Evolutionary conservation across 2,888 invertebrate genomes (phyloP), one percentile per base, ranked within the genome.

Genomic region (Cetonia aurata): DNA sequence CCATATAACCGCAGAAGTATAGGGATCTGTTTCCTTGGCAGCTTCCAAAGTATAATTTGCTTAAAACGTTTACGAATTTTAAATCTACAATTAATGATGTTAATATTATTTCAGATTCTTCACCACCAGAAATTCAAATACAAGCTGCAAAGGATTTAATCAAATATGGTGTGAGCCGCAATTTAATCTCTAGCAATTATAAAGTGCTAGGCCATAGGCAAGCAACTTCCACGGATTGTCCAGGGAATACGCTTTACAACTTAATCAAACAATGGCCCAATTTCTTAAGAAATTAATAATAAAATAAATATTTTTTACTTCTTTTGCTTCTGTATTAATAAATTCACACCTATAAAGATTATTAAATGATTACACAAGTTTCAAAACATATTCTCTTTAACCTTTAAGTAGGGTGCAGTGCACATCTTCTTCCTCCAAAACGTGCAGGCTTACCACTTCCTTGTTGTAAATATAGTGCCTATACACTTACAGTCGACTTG

Each of bases 21-120:
- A 48, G 91, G 90, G 37, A 87, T 91, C 72, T 89, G 89, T 71
- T 81, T 91, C 15, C 90, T 91, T 72, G 91, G 91, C 9, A 88
- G 90, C 37, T 37, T 50, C 31, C 9, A 41, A 31, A 42, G 66
- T 67, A 59, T 53, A 19, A 25, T 55, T 25, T 31, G 1, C 37
- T 13, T 8, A 55, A 13, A 2, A 37, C 0, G 13, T 17, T 10
- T 8, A 1, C 6, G 6, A 37, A 10, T 37, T 10, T 6, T 37
- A 37, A 10, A 37, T 37, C 6, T 37, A 37, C 3, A 10, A 37
- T 37, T 37, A 10, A 37, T 8, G 1, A 9, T 9, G 8, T 37
- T 37, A 4, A 37, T 37, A 37, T 37, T 37, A 10, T 83, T 83
- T 0, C 79, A 90, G 90, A 78, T 48, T 82, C 85, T 70, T 76